A percentile compares a stretch with the other conserved stretches of the same genome.
Conservation (phyloP, 92 coral and sea anemone species). For the Zoanthus sansibaricus region DNA sequence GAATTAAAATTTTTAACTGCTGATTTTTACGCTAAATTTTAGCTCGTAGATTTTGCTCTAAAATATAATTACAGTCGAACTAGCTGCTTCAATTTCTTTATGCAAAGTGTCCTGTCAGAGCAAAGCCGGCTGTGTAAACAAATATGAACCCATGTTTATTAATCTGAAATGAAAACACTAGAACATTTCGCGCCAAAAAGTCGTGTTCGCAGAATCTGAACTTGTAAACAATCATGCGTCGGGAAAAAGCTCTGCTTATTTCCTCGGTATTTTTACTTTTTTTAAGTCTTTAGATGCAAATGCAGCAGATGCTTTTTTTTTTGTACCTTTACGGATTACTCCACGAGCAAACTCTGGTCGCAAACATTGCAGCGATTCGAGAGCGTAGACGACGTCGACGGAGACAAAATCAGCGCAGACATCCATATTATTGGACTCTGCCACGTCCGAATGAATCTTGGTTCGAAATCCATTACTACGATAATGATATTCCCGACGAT, state of each 20-base stretch:
- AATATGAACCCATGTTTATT: not conserved
- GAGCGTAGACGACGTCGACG: slow-evolving; percentile 17
- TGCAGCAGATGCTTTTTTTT: slow-evolving; percentile 19
- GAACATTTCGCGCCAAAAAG: not conserved
- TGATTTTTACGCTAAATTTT: slow-evolving; percentile 2
- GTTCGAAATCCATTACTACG: slow-evolving; percentile 49
- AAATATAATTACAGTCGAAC: slow-evolving; percentile 10
- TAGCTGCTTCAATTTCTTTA: not conserved
- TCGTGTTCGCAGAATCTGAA: not conserved
- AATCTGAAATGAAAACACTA: slow-evolving; percentile 6
- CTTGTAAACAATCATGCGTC: slow-evolving; percentile 1
- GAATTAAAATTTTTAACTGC: not conserved
- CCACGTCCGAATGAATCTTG: slow-evolving; percentile 60
- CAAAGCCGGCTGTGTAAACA: slow-evolving; percentile 13
- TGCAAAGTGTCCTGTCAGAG: slow-evolving; percentile 32
- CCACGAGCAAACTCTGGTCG: slow-evolving; percentile 26
- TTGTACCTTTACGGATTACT: slow-evolving; percentile 17
- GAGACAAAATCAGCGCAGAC: slow-evolving; percentile 16
- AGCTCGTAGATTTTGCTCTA: slow-evolving; percentile 12
- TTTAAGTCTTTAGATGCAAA: slow-evolving; percentile 13
- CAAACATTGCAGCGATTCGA: slow-evolving; percentile 21
- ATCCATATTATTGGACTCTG: slow-evolving; percentile 48
- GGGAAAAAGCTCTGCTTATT: slow-evolving; percentile 11
- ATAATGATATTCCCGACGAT: slow-evolving; percentile 41
- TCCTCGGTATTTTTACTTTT: slow-evolving; percentile 11